Evolutionary conservation across 2,888 invertebrate genomes (phyloP).

Genomic region (Pemphredon lugubris): DNA sequence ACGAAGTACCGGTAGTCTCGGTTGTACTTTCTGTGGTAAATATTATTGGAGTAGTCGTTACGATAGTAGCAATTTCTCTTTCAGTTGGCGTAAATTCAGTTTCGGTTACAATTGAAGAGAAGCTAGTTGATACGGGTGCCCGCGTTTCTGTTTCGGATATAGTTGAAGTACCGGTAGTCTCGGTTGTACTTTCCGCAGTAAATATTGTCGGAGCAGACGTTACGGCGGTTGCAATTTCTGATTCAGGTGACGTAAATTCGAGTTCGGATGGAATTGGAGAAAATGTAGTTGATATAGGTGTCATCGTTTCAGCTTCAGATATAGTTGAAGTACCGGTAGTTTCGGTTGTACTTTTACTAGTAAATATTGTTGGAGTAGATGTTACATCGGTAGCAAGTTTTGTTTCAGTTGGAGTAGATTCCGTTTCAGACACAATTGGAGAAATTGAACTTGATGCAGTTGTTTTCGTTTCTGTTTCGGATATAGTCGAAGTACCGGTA

Average conservation of each 20-base stretch:
- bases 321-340: too few relatives aligned
- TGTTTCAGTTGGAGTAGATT: neutral
- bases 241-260: slow-evolving; percentile 1
- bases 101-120: neutral
- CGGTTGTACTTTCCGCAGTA: neutral
- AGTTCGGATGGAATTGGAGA: neutral
- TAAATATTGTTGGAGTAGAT: too few relatives aligned
- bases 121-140: neutral
- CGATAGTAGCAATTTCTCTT: too few relatives aligned
- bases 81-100: too few relatives aligned
- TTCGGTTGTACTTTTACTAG: too few relatives aligned
- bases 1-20: neutral
- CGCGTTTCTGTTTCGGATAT: neutral
- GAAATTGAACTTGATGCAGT: neutral
- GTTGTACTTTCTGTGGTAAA: neutral
- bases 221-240: neutral
- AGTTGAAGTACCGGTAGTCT: neutral
- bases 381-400: too few relatives aligned
- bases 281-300: too few relatives aligned
- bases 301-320: too few relatives aligned
- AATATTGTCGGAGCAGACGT: neutral
- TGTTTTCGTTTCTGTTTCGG: neutral
- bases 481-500: neutral
- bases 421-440: too few relatives aligned
- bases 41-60: neutral